Conservation (phyloP, 2,113 vertebrate genomes). For the Lepus americanus region DNA sequence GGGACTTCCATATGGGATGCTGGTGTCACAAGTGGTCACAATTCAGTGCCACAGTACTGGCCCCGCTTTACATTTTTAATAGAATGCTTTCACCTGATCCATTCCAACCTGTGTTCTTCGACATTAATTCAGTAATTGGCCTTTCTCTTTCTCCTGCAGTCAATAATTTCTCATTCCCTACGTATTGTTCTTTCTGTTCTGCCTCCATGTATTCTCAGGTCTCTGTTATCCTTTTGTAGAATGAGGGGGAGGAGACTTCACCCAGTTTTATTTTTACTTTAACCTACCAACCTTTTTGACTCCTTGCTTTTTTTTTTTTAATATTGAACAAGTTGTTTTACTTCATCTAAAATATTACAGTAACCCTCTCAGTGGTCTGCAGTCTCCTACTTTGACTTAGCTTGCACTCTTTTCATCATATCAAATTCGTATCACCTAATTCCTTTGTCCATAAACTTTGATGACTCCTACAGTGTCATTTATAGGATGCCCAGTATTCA, state of each 20-base stretch:
- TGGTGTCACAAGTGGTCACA: no score
- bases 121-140: neutral
- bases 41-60: no score
- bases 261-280: constrained; percentile 40
- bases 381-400: neutral
- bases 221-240: constrained; percentile 45
- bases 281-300: constrained; percentile 13
- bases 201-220: neutral
- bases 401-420: neutral
- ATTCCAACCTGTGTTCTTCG: neutral
- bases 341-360: neutral
- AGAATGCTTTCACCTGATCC: neutral
- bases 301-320: constrained; percentile 41
- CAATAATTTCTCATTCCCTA: neutral
- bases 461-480: neutral
- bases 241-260: neutral
- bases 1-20: no score
- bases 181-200: neutral
- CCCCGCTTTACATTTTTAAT: no score
- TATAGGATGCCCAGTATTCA: neutral
- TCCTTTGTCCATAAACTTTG: neutral
- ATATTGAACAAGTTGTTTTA: neutral
- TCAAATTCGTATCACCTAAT: constrained; percentile 16
- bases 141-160: neutral
- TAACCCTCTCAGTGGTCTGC: neutral